Conservation (phyloP, 2,888 invertebrate genomes). For the Thysanoteuthis rhombus region DNA sequence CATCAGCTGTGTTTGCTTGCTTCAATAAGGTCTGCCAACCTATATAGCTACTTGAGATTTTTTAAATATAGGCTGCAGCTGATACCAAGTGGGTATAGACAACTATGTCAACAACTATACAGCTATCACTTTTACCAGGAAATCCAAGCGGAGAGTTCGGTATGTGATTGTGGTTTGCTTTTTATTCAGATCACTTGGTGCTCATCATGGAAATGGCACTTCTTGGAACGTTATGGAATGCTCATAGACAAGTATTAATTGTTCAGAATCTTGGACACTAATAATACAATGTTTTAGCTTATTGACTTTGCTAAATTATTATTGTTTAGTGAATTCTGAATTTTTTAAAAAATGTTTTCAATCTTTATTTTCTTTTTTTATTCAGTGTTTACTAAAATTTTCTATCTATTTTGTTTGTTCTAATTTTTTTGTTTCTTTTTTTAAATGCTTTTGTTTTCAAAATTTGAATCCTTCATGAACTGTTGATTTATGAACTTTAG, state of each 20-base stretch:
- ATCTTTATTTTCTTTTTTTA: neutral
- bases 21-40: neutral
- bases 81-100: neutral
- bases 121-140: neutral
- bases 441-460: neutral
- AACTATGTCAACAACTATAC: neutral
- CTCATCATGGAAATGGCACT: neutral
- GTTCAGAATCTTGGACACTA: slow-evolving; percentile 12
- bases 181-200: neutral
- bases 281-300: neutral
- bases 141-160: neutral
- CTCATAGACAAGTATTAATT: slow-evolving; percentile 12
- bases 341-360: neutral
- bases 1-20: neutral
- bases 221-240: slow-evolving; percentile 12
- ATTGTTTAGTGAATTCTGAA: neutral
- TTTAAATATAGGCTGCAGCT: neutral
- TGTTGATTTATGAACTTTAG: neutral
- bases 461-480: neutral
- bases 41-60: neutral
- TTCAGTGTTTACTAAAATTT: slow-evolving; percentile 12
- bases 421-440: neutral
- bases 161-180: slow-evolving; percentile 1
- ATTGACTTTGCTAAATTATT: slow-evolving; percentile 12
- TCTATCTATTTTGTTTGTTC: neutral